Percentiles rank a stretch among this genome's conserved stretches.
Conservation (phyloP, 2,113 vertebrate species). For the Epinephelus lanceolatus region DNA sequence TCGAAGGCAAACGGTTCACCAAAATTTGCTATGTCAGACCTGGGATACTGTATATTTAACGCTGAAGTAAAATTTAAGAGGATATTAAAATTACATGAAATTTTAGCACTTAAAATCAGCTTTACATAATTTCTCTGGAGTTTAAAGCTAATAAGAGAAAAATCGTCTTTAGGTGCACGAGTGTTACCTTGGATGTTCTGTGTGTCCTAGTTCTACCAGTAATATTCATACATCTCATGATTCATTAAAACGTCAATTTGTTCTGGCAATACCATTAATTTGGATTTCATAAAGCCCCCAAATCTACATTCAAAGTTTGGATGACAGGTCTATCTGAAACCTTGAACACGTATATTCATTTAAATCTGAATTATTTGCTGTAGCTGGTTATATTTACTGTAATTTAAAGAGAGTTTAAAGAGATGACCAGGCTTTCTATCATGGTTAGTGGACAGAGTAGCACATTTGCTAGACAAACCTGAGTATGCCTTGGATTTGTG, state of each 20-base stretch:
- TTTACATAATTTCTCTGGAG: conserved; percentile 30
- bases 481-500: neutral
- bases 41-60: conserved; percentile 1
- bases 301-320: neutral
- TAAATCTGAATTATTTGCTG: neutral
- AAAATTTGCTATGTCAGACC: conserved; percentile 3
- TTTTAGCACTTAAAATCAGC: conserved; percentile 20
- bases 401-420: too few relatives aligned
- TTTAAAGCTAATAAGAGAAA: conserved; percentile 10
- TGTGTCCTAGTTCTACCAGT: neutral
- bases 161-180: conserved; percentile 8
- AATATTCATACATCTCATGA: conserved; percentile 8
- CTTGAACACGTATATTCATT: neutral
- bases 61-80: neutral
- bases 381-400: neutral
- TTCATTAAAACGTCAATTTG: conserved; percentile 34
- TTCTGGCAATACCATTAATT: conserved; percentile 1
- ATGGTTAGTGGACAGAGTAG: neutral
- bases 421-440: neutral
- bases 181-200: conserved; percentile 26
- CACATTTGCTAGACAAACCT: neutral
- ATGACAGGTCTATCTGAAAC: conserved; percentile 29
- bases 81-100: conserved; percentile 25
- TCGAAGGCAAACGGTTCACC: neutral
- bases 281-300: conserved; percentile 23